Base-by-base conservation (phyloP, 2,888 invertebrate genomes). In the Sesia bembeciformis region DNA sequence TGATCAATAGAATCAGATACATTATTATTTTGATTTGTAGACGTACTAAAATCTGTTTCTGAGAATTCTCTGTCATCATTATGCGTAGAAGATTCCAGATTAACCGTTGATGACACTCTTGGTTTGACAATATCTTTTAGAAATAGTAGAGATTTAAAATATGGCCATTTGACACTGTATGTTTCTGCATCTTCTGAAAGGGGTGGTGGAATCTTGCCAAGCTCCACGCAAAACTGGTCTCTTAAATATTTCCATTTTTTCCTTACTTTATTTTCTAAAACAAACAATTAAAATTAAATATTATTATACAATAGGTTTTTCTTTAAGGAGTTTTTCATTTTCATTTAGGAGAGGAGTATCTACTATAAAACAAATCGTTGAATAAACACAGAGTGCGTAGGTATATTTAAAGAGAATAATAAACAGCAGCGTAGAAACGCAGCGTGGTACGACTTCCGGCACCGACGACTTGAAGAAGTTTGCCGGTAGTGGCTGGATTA, bases 201-300 rank as follows among this genome's bases (percentile, higher is more conserved):
- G 7, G 41, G 7, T 5, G 41, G 41, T 41, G 54, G 54, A 0
- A 57, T 52, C 54, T 54, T 57, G 6, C 56, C 56, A 40, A 51
- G 52, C 49, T 57, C 56, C 46, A 57, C 56, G 3, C 54, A 40
- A 39, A 57, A 57, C 40, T 56, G 56, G 46, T 56, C 56, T 4
- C 56, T 51, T 1, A 56, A 52, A 5, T 56, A 56, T 40, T 52
- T 54, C 56, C 56, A 56, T 56, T 54, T 54, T 8, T 49, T 56
- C n/a, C 56, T 49, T 7, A 56, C 6, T 51, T 56, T 56, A 23
- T 54, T 40, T 54, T 56, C 56, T 56, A 41, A 40, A 49, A 43
- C 41, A 41, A 23, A 23, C 23, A 23, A 23, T 23, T 23, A 23
- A 23, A 23, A 23, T 23, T 23, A 23, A 23, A 23, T 23, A 23